Conservation (phyloP, 2,113 vertebrate genomes). For the Bubo blakistoni region DNA sequence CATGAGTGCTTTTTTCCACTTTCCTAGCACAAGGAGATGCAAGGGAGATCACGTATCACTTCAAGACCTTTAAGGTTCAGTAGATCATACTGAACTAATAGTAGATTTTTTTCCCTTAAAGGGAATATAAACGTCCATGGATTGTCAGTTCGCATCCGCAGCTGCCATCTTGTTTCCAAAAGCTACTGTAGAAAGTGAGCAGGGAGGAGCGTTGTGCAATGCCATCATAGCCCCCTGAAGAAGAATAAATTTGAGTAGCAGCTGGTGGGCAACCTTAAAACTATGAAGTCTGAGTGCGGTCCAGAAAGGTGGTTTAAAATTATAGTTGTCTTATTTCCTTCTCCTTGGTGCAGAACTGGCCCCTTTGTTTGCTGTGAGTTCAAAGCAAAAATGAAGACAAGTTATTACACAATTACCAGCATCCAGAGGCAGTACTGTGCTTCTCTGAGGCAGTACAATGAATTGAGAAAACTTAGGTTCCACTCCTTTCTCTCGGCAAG, state of each 20-base stretch:
- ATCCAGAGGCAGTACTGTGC: background rate
- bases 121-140: background rate
- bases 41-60: background rate
- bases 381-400: constrained; percentile 8
- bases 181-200: background rate
- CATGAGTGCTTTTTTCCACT: background rate
- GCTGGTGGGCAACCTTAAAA: background rate
- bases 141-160: background rate
- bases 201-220: background rate
- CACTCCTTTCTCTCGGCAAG: background rate
- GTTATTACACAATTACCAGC: background rate
- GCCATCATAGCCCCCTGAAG: background rate
- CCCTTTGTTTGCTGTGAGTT: background rate
- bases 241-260: background rate
- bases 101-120: background rate
- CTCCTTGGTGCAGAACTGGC: background rate
- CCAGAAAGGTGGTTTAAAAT: background rate
- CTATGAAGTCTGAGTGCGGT: background rate
- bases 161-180: background rate
- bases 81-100: background rate
- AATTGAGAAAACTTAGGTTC: background rate
- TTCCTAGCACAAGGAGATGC: background rate
- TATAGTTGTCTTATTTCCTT: constrained; percentile 7
- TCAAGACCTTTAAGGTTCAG: background rate
- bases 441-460: background rate